A percentile compares a stretch with the other conserved stretches of the same genome.
Conservation (phyloP, 1,140 invertebrate species). For the Drosophila lacteicornis region DNA sequence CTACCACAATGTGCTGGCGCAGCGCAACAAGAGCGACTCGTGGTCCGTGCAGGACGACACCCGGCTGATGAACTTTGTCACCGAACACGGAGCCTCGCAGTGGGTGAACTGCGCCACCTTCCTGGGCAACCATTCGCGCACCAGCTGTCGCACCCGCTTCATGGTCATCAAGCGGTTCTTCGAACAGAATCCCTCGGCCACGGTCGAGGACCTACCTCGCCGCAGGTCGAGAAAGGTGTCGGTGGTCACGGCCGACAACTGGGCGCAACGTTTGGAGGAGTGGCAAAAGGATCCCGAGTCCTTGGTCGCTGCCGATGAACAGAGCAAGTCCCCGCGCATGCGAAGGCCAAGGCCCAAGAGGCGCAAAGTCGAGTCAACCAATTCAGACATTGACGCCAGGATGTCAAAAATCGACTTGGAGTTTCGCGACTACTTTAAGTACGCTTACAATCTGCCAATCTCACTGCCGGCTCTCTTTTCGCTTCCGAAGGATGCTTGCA, state of each 20-base stretch:
- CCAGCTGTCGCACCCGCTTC: slow-evolving; percentile 85
- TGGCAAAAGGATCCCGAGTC: slow-evolving; percentile 51
- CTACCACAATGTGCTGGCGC: slow-evolving; percentile 85
- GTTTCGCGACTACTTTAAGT: slow-evolving; percentile 69
- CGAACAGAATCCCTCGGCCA: slow-evolving; percentile 78
- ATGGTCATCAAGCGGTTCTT: slow-evolving; percentile 82
- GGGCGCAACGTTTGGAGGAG: slow-evolving; percentile 65
- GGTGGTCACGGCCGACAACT: slow-evolving; percentile 66
- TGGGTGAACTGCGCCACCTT: slow-evolving; percentile 85
- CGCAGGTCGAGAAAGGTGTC: slow-evolving; percentile 26
- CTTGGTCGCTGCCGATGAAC: slow-evolving; percentile 4
- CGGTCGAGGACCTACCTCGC: slow-evolving; percentile 49
- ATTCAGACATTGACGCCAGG: neutral
- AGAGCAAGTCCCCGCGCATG: neutral
- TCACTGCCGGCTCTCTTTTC: neutral
- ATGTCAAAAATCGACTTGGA: slow-evolving; percentile 35
- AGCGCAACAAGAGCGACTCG: slow-evolving; percentile 73
- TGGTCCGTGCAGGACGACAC: slow-evolving; percentile 86
- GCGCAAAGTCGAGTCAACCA: neutral
- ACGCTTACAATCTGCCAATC: slow-evolving; percentile 65
- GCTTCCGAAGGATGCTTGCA: slow-evolving; percentile 27
- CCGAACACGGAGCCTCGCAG: slow-evolving; percentile 75
- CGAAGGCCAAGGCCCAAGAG: neutral
- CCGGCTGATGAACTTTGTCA: slow-evolving; percentile 82
- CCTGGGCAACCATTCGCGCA: slow-evolving; percentile 85